Evolutionary conservation across 2,888 invertebrate genomes (phyloP).

Genomic region (Aporophyla lueneburgensis): DNA sequence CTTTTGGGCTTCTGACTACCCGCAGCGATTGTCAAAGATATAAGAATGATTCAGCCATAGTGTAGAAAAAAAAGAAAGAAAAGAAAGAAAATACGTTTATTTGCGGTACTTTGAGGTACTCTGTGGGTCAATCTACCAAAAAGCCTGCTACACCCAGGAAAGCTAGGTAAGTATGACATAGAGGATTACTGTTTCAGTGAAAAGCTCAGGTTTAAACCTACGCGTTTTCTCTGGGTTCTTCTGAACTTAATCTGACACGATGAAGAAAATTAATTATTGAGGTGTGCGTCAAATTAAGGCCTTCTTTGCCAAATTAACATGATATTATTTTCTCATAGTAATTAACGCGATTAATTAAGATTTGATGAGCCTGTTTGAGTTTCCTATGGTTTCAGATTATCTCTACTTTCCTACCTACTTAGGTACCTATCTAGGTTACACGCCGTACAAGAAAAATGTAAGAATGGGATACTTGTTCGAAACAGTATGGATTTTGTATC

Average conservation of each 20-base stretch:
- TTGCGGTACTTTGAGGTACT: too few species aligned
- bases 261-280: neutral
- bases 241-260: neutral
- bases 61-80: too few species aligned
- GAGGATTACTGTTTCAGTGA: neutral
- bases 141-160: neutral
- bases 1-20: neutral
- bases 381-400: too few species aligned
- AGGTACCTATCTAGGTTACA: neutral
- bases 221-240: neutral
- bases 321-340: neutral
- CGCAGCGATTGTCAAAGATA: neutral
- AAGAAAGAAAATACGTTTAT: too few species aligned
- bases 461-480: neutral
- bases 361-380: neutral
- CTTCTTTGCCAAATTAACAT: neutral
- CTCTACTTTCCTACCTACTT: neutral
- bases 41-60: neutral
- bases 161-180: too few species aligned
- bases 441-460: neutral
- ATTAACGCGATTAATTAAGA: constrained; percentile 4
- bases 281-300: neutral
- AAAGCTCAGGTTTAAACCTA: constrained; percentile 6
- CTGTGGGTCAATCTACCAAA: neutral
- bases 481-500: too few species aligned